These are phyloP conservation scores for Palythoa grandis DNA, from an alignment of 92 coral and sea anemone genomes.

Conservation along the genomic window DNA sequence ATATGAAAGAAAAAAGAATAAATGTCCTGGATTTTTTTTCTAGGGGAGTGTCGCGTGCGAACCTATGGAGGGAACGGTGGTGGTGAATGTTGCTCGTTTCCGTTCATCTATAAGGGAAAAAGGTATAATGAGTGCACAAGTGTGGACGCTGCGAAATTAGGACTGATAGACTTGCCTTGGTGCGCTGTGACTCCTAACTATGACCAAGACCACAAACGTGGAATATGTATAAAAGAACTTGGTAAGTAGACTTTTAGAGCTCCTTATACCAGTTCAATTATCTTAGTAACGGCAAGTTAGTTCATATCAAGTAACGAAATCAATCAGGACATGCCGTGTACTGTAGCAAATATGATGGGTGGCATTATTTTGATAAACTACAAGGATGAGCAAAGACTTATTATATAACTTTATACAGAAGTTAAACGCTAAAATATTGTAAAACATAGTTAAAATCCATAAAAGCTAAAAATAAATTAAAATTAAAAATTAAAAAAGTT, in stretches of 20 bases:
- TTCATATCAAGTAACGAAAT: too few species aligned
- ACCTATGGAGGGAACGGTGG: conserved; percentile 89
- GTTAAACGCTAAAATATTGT: too few species aligned
- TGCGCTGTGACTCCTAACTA: conserved; percentile 83
- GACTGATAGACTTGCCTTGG: conserved; percentile 60
- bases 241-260: conserved; percentile 36
- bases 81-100: conserved; percentile 84
- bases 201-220: conserved; percentile 75
- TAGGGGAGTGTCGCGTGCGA: conserved; percentile 79
- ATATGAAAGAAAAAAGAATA: background rate
- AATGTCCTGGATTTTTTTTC: background rate
- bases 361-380: too few species aligned
- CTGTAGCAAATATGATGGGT: background rate
- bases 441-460: too few species aligned
- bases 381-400: too few species aligned
- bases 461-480: too few species aligned
- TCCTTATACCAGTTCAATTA: background rate
- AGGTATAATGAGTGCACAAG: conserved; percentile 63
- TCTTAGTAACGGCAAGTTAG: too few species aligned
- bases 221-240: conserved; percentile 70
- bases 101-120: conserved; percentile 76
- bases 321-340: background rate
- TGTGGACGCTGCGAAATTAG: conserved; percentile 44
- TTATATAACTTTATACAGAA: too few species aligned
- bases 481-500: too few species aligned